Base-by-base conservation (phyloP, 2,888 invertebrate genomes). In the Seira ritae region DNA sequence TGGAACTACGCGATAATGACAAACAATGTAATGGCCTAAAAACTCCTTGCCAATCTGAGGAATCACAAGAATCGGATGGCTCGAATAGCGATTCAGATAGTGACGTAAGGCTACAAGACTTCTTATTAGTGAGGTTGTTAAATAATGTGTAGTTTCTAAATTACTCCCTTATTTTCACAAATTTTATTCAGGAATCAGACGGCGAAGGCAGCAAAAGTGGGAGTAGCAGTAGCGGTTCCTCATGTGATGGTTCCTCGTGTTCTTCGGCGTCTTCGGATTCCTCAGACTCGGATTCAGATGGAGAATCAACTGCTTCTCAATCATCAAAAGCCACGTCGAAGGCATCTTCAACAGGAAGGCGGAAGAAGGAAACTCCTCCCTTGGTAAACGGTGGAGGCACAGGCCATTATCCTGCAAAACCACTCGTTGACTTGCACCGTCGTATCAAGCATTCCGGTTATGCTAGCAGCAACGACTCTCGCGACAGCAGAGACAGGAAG, bases 161-260 rank as follows among this genome's bases (percentile, higher is more conserved):
- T 42, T 42, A 6, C 12, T 42, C 42, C 12, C 42, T 42, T 8
- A 42, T 42, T 42, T 42, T 42, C 42, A 42, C 12, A 42, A 42
- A 42, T 75, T 82, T 91, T 90, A 91, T 92, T 10, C 91, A 92
- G 88, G 92, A 92, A 88, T 92, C 92, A 31, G 85, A 82, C 3
- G 55, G 55, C 1, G 73, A 72, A 10, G 66, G 62, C 22, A 69
- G 55, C 55, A 82, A 77, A 65, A 76, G 72, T 91, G 91, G 70
- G 6, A 85, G 87, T 46, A 81, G 83, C 20, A 83, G 79, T 17
- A 66, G 79, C 22, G 69, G 71, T 20, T 84, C 84, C 4, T 84
- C 84, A 10, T 77, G 62, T 31, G 31, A 8, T 31, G 31, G 17
- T 37, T 77, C 70, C 20, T 68, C 84, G n/a, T 24, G 37, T 55